These are phyloP conservation scores for Chaetura pelagica DNA, from an alignment of 2,113 vertebrate species.

Conservation along the genomic window DNA sequence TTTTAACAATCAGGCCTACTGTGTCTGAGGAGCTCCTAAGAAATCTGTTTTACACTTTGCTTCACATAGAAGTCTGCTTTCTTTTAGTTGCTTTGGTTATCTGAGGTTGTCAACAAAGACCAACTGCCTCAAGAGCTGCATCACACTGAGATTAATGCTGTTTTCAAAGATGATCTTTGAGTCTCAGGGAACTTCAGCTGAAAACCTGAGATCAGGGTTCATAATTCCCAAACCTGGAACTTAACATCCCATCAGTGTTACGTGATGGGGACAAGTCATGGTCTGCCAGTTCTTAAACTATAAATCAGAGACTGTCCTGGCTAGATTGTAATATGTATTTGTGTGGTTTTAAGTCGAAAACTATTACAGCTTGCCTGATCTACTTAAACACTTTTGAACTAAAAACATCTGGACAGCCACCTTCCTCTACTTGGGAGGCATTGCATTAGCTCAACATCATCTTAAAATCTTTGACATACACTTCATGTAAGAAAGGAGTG, in stretches of 20 bases:
- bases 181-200: neutral
- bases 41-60: neutral
- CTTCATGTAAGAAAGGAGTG: neutral
- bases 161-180: neutral
- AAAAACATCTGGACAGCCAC: neutral
- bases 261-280: fast-evolving
- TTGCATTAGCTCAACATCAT: fast-evolving
- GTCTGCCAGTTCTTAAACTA: neutral
- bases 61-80: neutral
- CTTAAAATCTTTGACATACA: neutral
- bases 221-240: neutral
- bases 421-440: neutral
- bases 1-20: neutral
- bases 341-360: neutral
- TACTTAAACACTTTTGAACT: neutral
- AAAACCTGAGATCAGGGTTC: neutral
- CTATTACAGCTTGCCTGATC: neutral
- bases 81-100: neutral
- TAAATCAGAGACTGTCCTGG: neutral
- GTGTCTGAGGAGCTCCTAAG: neutral
- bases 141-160: neutral
- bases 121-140: neutral
- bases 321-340: neutral
- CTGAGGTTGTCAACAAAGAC: neutral
- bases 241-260: neutral